Conservation (phyloP, 2,113 vertebrate genomes). For the Xenopus laevis region DNA sequence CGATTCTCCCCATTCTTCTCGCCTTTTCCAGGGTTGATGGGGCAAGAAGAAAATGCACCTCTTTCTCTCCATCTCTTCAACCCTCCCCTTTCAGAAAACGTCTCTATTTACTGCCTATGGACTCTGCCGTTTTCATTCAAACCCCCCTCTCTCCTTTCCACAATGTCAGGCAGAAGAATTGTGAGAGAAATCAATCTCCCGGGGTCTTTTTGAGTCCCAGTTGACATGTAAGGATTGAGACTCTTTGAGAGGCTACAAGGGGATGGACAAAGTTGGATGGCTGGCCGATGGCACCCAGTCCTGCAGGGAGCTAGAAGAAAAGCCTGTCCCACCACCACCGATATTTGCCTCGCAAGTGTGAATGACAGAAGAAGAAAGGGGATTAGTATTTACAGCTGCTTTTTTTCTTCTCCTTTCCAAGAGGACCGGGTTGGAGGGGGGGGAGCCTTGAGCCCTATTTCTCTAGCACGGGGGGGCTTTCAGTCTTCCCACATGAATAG, state of each 20-base stretch:
- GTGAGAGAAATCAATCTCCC: conserved; percentile 93
- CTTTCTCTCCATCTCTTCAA: conserved; percentile 41
- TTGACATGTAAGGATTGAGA: conserved; percentile 80
- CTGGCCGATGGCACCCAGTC: conserved; percentile 65
- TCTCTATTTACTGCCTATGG: conserved; percentile 87
- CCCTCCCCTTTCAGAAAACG: conserved; percentile 81
- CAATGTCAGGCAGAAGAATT: conserved; percentile 81
- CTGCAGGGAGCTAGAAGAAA: conserved; percentile 60
- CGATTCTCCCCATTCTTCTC: conserved; percentile 31
- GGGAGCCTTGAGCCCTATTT: conserved; percentile 42
- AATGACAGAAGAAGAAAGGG: conserved; percentile 82
- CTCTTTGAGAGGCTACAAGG: conserved; percentile 72
- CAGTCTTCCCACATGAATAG: conserved; percentile 61
- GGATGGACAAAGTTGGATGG: conserved; percentile 68
- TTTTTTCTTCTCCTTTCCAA: conserved; percentile 45
- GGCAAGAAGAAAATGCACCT: conserved; percentile 80
- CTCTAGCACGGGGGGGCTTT: conserved; percentile 54
- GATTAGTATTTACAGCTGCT: conserved; percentile 77
- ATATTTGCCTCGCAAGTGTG: conserved; percentile 66
- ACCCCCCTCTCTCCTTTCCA: conserved; percentile 66
- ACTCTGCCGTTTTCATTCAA: conserved; percentile 77
- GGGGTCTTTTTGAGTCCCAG: conserved; percentile 88
- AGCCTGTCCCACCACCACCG: conserved; percentile 50
- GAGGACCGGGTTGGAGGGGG: conserved; percentile 48
- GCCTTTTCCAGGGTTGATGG: conserved; percentile 82